Base-by-base conservation (phyloP, 1,140 invertebrate species). In the Orius laevigatus region DNA sequence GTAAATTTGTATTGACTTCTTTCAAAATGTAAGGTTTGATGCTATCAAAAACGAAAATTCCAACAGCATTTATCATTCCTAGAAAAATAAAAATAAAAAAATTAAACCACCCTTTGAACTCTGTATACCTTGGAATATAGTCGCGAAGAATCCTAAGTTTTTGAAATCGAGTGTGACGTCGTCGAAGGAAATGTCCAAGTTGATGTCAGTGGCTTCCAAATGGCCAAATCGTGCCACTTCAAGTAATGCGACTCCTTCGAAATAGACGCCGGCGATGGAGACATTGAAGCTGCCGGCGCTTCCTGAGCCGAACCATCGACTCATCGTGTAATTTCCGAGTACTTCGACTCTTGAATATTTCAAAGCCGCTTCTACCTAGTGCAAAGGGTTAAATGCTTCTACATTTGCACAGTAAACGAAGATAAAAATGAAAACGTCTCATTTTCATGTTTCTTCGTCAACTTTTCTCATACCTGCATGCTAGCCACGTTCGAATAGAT, bases 21-120 rank as follows among this genome's bases (percentile, higher is more conserved):
- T 72, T 73, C 4, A 88, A 63, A 54, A 88, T 76, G 49, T 81
- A 83, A 0, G 84, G 84, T 59, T 88, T 88, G 49, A 87, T 82
- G 5, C 78, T 80, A 57, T 87, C 82, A 55, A 89, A 89, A 0
- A 88, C 69, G 42, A 84, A 76, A 10, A 72, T 72, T 1, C 83
- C 83, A 0, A 85, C 67, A 0, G 81, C 80, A 61, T 88, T 89
- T 2, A 87, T 71, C 20, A 86, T 66, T 1, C 79, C 70, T 58
- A 46, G 18, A 48, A 48, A 25, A 40, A 60, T n/a, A 14, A 48
- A 11, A 52, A 11, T 14, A 15, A 15, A 20, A 19, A 15, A 43
- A 19, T 44, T 10, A 15, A 18, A 32, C 5, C 5, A 16, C 1
- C 15, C 39, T n/a, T n/a, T n/a, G n/a, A n/a, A n/a, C n/a, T n/a